Evolutionary conservation across 2,888 invertebrate species (phyloP), one percentile per base, ranked within the genome.

Genomic region (Drosophila formosana): DNA sequence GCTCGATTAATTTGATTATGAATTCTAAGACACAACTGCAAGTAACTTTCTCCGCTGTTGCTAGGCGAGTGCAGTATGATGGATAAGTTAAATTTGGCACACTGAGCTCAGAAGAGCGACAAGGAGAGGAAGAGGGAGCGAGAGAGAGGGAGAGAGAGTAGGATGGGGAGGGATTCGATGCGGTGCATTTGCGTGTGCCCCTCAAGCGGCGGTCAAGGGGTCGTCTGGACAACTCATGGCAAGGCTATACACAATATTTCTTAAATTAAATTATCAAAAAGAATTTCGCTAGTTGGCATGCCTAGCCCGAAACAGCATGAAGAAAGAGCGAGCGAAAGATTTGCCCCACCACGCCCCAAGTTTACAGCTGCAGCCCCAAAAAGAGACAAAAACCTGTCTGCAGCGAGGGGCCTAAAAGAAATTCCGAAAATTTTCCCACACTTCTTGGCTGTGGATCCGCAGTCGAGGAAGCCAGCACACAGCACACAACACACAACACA

Each of bases 231-330:
- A 60, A 62, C 72, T 32, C 25, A 34, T 68, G 26, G 65, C 66
- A 68, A 77, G 75, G 68, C 66, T 69, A 72, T 79, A 85, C 71
- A 88, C 88, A 88, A 82, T 88, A 86, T 83, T 82, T 83, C 78
- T 80, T 69, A 84, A 85, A 85, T 85, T 89, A 85, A 85, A 85
- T 89, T 85, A 85, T 85, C 89, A 89, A 88, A 75, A 87, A 89
- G 89, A 89, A 85, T 87, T 85, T 87, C 88, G 72, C 85, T 81
- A 86, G 88, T 82, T 88, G 83, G 86, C 83, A 80, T 82, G 88
- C 88, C 83, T 78, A 70, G 66, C 72, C 78, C 63, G 63, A 45
- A 65, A 71, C 30, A 58, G 78, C 57, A 28, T 39, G 32, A 64
- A 50, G 32, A 64, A 50, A 57, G 47, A 50, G 64, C 49, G 6